Conservation (phyloP, 2,113 vertebrate species). For the Corvus hawaiiensis region DNA sequence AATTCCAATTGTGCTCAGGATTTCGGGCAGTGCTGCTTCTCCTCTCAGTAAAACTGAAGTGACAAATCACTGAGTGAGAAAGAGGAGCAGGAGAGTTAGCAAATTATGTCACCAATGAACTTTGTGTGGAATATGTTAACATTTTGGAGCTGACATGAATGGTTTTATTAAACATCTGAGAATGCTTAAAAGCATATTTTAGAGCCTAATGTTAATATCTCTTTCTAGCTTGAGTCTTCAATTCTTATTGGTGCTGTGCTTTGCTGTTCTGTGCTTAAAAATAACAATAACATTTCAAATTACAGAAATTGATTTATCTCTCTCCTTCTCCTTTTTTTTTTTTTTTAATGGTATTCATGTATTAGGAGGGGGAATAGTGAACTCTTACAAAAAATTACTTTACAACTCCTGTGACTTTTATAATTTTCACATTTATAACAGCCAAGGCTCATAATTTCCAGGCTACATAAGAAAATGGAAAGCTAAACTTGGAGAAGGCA, state of each 20-base stretch:
- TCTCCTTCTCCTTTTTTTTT: not conserved
- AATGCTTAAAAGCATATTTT: not conserved
- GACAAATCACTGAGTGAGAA: constrained; percentile 31
- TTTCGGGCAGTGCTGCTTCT: constrained; percentile 7
- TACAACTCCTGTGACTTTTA: not conserved
- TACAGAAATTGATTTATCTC: not conserved
- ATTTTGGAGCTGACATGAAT: not conserved
- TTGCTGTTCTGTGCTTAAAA: not conserved
- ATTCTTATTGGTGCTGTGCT: not conserved
- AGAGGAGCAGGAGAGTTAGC: constrained; percentile 39
- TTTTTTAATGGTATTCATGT: not conserved
- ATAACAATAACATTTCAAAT: not conserved
- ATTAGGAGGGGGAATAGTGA: not conserved
- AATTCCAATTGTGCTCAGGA: constrained; percentile 33
- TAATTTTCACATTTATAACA: not conserved
- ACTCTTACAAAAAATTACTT: not conserved
- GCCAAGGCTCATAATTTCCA: not conserved
- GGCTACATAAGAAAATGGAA: not conserved
- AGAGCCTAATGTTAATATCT: not conserved
- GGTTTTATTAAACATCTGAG: not conserved
- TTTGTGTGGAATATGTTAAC: constrained; percentile 5
- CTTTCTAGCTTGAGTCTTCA: not conserved
- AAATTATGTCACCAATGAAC: constrained; percentile 19
- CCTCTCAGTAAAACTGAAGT: constrained; percentile 32
- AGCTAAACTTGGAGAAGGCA: not conserved